A percentile compares a stretch with the other conserved stretches of the same genome.
Conservation (phyloP, 2,888 invertebrate species). For the Epiperipatus broadwayi region DNA sequence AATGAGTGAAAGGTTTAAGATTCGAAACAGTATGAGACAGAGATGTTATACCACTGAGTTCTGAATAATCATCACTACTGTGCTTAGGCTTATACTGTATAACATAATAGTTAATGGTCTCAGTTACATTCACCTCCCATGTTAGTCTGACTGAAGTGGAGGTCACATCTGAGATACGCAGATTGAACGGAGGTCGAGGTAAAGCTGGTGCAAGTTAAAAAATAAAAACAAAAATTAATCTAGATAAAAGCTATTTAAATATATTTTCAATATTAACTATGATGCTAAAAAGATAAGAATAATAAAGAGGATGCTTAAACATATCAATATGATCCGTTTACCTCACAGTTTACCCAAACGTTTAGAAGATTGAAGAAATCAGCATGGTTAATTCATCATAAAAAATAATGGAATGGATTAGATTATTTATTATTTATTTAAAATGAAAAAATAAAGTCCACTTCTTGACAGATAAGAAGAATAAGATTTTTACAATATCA, state of each 20-base stretch:
- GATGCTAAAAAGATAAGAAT: neutral
- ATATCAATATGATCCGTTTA: too few species aligned
- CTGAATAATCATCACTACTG: conserved; percentile 59
- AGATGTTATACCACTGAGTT: conserved; percentile 77
- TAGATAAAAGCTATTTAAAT: too few species aligned
- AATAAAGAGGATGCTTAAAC: conserved; percentile 1
- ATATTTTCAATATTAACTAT: too few species aligned
- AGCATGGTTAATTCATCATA: too few species aligned
- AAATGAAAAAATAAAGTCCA: too few species aligned
- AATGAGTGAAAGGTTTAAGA: conserved; percentile 80
- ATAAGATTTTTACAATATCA: too few species aligned
- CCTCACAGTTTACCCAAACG: too few species aligned
- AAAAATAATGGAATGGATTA: too few species aligned
- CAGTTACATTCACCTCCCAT: conserved; percentile 69
- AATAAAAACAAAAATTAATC: conserved; percentile 10
- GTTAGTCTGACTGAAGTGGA: conserved; percentile 75
- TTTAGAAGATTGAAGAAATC: too few species aligned
- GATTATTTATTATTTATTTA: too few species aligned
- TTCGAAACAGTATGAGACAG: conserved; percentile 76
- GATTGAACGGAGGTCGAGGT: conserved; percentile 71
- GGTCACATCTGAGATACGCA: conserved; percentile 76
- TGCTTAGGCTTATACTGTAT: conserved; percentile 91
- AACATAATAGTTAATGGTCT: conserved; percentile 73
- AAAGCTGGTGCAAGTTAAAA: conserved; percentile 45
- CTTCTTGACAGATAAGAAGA: too few species aligned